A percentile compares a stretch with the other conserved stretches of the same genome.
phyloP scores from a whole-genome alignment of 2,888 invertebrate genomes.

The Cephus runcator region DNA sequence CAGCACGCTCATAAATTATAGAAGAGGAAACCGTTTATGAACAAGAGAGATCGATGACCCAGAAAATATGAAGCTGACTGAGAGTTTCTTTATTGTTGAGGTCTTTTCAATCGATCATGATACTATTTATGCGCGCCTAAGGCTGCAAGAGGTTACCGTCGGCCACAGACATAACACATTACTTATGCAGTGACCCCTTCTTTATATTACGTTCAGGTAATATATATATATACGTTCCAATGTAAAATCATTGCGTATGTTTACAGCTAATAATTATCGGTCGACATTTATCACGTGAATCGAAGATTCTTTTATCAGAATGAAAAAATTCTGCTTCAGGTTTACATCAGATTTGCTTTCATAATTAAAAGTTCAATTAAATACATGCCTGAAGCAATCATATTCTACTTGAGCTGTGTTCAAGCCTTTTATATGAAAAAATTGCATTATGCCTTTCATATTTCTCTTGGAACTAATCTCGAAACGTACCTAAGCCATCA shows the following conservation, averaged over 20 bases:
- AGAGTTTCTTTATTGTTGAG: neutral
- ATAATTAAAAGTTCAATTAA: neutral
- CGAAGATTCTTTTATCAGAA: neutral
- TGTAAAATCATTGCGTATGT: neutral
- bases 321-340: neutral
- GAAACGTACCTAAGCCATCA: neutral
- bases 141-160: slow-evolving; percentile 25
- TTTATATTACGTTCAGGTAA: neutral
- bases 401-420: neutral
- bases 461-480: neutral
- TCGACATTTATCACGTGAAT: neutral
- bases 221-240: neutral
- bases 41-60: neutral
- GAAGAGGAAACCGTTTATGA: neutral
- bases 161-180: slow-evolving; percentile 29
- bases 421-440: neutral
- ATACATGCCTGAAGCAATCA: neutral
- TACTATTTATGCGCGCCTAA: neutral
- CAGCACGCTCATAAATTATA: neutral
- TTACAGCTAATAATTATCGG: neutral
- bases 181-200: slow-evolving; percentile 29
- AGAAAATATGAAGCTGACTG: neutral
- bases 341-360: neutral
- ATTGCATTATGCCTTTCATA: neutral
- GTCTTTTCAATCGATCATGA: neutral